A percentile compares a stretch with the other conserved stretches of the same genome.
Evolutionary conservation across 2,113 vertebrate species (phyloP).

Genomic region (Gopherus evgoodei): DNA sequence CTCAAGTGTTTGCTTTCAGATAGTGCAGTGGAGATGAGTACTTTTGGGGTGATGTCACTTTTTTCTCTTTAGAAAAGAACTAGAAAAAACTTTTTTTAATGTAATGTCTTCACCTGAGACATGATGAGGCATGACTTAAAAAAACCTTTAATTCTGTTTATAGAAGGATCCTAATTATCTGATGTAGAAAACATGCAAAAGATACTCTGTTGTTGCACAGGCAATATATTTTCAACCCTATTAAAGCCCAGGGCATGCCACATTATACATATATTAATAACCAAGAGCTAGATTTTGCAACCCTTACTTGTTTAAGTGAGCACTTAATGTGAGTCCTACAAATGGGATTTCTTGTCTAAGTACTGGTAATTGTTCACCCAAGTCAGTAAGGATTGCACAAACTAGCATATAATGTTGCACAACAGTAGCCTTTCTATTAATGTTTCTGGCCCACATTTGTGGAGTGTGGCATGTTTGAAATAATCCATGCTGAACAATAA

Average conservation of each 20-base stretch:
- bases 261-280: background rate
- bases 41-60: background rate
- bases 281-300: background rate
- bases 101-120: background rate
- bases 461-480: background rate
- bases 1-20: background rate
- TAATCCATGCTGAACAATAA: background rate
- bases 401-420: background rate
- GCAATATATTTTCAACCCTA: background rate
- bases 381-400: background rate
- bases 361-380: background rate
- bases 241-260: background rate
- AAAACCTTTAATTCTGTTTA: background rate
- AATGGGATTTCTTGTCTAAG: background rate
- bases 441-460: background rate
- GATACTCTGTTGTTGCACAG: background rate
- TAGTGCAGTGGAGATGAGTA: accelerated
- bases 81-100: background rate
- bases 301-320: background rate
- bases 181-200: background rate
- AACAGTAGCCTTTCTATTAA: conserved; percentile 24
- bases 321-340: background rate
- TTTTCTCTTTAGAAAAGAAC: background rate
- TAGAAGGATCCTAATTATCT: background rate
- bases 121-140: background rate